Evolutionary conservation across 2,888 invertebrate genomes (phyloP).

Genomic region (Myathropa florea): DNA sequence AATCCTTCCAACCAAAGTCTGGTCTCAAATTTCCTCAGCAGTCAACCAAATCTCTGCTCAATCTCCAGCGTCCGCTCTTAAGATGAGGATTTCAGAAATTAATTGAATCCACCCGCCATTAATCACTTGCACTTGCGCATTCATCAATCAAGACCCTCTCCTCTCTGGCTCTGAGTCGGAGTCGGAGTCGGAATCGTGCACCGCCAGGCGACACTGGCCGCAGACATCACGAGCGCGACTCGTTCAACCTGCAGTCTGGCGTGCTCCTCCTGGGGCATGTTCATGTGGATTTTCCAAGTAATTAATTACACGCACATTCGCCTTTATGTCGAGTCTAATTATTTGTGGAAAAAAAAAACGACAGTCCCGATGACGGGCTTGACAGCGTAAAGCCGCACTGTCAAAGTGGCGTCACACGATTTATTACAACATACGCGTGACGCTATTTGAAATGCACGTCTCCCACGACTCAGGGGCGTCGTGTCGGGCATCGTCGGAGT

Average conservation of each 20-base stretch:
- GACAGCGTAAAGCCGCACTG: conserved; percentile 64
- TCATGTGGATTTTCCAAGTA: conserved; percentile 57
- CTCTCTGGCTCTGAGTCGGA: background rate
- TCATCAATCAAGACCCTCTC: conserved; percentile 60
- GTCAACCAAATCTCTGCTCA: background rate
- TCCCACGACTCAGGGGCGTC: background rate
- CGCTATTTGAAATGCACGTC: conserved; percentile 52
- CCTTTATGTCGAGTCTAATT: conserved; percentile 65
- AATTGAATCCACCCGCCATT: conserved; percentile 51
- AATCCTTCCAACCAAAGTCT: too few species aligned
- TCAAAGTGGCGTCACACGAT: conserved; percentile 70
- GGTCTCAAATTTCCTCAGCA: background rate
- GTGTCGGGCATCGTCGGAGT: conserved; percentile 1
- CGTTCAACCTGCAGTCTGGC: conserved; percentile 15
- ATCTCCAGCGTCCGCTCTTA: background rate
- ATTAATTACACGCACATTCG: conserved; percentile 70
- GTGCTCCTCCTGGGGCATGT: conserved; percentile 41
- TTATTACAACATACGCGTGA: conserved; percentile 68
- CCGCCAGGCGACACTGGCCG: background rate
- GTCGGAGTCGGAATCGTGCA: background rate
- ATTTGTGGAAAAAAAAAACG: conserved; percentile 28
- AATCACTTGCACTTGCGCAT: conserved; percentile 66
- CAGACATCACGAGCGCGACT: background rate
- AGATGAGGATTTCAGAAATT: conserved; percentile 12
- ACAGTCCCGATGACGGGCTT: conserved; percentile 43